Base-by-base conservation (phyloP, 1,140 invertebrate species). In the Drosophila suzukii region DNA sequence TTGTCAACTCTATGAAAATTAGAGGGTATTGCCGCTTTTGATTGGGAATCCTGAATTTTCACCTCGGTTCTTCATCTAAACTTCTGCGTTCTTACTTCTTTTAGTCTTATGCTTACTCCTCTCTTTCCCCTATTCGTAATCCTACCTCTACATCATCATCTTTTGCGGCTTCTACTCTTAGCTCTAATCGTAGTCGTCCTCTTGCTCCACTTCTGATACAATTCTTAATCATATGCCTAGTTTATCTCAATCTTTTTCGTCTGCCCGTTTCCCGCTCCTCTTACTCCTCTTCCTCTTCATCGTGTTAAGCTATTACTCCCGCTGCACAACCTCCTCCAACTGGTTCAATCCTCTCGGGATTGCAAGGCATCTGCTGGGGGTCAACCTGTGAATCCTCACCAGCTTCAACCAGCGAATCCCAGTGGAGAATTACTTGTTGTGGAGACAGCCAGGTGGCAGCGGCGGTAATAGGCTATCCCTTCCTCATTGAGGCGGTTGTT, bases 401-500 rank as follows among this genome's bases (percentile, higher is more conserved):
- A 56, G 36, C 60, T 43, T 60, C 55, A 59, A 32, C 55, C 59
- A 20, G 51, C 36, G 24, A 47, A 15, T 65, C 10, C 32, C 62
- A 60, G 56, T 6, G 24, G 27, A 17, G 38, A 34, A 62, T 43
- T 41, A 63, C 60, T 63, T 63, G 60, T 60, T 44, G 43, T 62
- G 62, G 12, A 66, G 61, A 34, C 61, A 66, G 43, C 58, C 58
- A 6, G 63, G 59, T 24, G 55, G 55, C 55, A 38, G 38, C 24
- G 41, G 41, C 24, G 43, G 30, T 30, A 57, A 67, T 15, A 51
- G 39, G 43, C 36, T 47, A 15, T 68, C 65, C 65, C 58, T 66
- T 41, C 39, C 65, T 86, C 82, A 88, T 75, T 92, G 91, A 20
- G 89, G 89, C 62, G 91, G 91, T 53, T 92, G 91, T 54, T 90